Conservation (phyloP, 2,113 vertebrate genomes). For the Delphinus delphis region DNA sequence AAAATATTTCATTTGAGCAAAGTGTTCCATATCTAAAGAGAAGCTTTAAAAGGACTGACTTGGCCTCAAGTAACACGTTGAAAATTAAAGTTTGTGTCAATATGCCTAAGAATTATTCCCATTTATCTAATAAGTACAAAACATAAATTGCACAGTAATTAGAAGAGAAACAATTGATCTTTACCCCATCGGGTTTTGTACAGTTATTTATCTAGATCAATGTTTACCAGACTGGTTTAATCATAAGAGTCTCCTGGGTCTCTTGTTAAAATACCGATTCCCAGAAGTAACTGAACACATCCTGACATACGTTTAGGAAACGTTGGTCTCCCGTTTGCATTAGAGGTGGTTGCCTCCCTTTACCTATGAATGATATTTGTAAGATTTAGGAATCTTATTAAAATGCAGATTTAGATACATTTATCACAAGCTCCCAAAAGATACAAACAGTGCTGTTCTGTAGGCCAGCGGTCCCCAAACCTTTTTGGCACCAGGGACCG, state of each 20-base stretch:
- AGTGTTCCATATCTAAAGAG: not conserved
- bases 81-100: not conserved
- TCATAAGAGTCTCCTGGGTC: not conserved
- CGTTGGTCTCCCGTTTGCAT: not conserved
- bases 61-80: not conserved
- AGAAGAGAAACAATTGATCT: not conserved
- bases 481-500: no score
- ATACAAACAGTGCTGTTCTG: not conserved
- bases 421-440: not conserved
- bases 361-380: not conserved
- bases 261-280: not conserved
- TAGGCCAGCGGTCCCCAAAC: no score
- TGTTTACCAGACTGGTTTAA: not conserved
- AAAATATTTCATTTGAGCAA: not conserved
- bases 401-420: constrained; percentile 6
- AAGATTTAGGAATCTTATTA: not conserved
- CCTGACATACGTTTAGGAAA: not conserved
- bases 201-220: not conserved
- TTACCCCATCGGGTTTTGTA: not conserved
- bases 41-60: constrained; percentile 30
- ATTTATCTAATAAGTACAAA: not conserved
- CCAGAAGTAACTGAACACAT: not conserved
- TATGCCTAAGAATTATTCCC: not conserved
- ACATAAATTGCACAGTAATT: not conserved
- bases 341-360: not conserved